phyloP scores from a whole-genome alignment of 1,140 invertebrate species.

The Pogonomyrmex californicus region DNA sequence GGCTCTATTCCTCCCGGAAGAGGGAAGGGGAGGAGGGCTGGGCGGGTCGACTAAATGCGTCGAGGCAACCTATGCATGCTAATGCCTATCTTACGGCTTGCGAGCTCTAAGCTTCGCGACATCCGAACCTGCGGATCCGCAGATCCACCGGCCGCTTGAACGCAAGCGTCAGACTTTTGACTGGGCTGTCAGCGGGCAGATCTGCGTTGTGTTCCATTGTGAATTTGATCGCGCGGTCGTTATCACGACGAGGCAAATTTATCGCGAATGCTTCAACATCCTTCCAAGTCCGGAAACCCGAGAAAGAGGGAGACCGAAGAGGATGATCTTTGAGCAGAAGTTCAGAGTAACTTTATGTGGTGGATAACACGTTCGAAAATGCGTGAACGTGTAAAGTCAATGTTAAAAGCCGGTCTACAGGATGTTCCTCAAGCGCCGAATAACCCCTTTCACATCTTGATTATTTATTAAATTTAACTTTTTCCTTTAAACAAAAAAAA shows the following conservation, averaged over 20 bases:
- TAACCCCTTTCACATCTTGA: not conserved
- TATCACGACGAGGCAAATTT: not conserved
- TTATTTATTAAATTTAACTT: not conserved
- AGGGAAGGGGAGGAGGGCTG: slow-evolving; percentile 46
- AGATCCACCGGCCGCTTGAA: slow-evolving; percentile 44
- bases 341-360: slow-evolving; percentile 14
- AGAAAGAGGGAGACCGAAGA: not conserved
- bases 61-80: slow-evolving; percentile 83
- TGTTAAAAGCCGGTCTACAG: slow-evolving; percentile 31
- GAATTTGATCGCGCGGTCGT: not conserved
- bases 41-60: slow-evolving; percentile 80
- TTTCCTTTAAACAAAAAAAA: not conserved
- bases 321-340: slow-evolving; percentile 1
- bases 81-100: slow-evolving; percentile 82
- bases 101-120: slow-evolving; percentile 70
- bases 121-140: slow-evolving; percentile 78
- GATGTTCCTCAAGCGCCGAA: not conserved
- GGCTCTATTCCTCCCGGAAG: slow-evolving; percentile 32
- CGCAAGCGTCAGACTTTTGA: slow-evolving; percentile 33
- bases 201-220: slow-evolving; percentile 5
- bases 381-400: slow-evolving; percentile 19
- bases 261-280: not conserved
- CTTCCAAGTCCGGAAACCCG: not conserved
- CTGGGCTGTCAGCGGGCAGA: slow-evolving; percentile 49
- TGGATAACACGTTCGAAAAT: slow-evolving; percentile 21